A percentile compares a stretch with the other conserved stretches of the same genome.
These are phyloP conservation scores for Mastacembelus armatus DNA, from an alignment of 2,797 vertebrate genomes.

Conservation along the genomic window DNA sequence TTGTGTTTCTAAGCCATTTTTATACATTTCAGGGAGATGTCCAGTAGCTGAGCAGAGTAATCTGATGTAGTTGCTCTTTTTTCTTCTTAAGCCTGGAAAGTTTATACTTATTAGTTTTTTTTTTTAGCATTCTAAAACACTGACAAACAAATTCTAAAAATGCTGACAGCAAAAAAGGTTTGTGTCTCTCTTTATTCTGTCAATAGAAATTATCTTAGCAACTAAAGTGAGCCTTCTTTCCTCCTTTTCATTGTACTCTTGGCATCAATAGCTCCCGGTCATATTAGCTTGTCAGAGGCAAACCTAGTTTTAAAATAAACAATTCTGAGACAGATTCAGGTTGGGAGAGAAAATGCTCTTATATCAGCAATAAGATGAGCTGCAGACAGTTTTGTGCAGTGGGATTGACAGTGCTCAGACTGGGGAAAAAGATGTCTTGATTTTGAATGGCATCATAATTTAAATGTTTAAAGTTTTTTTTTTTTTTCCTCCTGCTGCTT, in stretches of 20 bases:
- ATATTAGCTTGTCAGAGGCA: slow-evolving; percentile 39
- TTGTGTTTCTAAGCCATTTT: no score
- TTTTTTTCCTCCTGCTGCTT: slow-evolving; percentile 8
- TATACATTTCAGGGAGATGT: no score
- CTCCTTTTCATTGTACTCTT: slow-evolving; percentile 1
- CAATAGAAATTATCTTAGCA: slow-evolving; percentile 26
- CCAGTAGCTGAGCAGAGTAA: no score
- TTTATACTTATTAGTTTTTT: no score
- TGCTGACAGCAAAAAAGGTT: background rate
- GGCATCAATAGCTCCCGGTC: slow-evolving; percentile 34
- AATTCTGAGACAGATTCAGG: slow-evolving; percentile 36
- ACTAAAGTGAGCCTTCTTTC: background rate
- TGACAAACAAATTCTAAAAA: background rate
- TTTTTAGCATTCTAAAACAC: background rate
- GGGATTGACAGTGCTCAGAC: slow-evolving; percentile 46
- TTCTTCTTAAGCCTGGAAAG: no score
- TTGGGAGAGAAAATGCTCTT: slow-evolving; percentile 27
- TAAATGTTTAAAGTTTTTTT: slow-evolving; percentile 44
- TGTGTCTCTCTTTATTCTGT: slow-evolving; percentile 9
- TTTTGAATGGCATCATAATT: slow-evolving; percentile 58
- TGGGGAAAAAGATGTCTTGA: slow-evolving; percentile 41
- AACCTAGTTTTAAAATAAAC: slow-evolving; percentile 53
- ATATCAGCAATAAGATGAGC: slow-evolving; percentile 34
- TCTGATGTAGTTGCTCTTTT: no score
- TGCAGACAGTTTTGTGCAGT: slow-evolving; percentile 22